Evolutionary conservation across 2,888 invertebrate genomes (phyloP), one percentile per base, ranked within the genome.

Genomic region (Ferrisia virgata): DNA sequence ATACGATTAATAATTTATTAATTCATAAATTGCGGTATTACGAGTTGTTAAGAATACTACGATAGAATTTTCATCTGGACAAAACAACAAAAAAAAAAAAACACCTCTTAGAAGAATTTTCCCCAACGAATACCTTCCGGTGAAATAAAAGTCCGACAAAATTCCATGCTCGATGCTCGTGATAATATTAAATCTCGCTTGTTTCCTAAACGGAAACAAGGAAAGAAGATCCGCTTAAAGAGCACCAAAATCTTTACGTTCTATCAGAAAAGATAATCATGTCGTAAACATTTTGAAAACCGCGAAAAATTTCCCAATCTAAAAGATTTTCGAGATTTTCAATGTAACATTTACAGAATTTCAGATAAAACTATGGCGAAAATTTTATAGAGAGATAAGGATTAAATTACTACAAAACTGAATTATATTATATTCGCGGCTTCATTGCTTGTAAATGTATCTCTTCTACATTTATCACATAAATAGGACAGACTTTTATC

Each of bases 121-220:
- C 15, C 28, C 28, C 8, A 53, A 28, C 28, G 64, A 28, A 28
- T 64, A 64, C 28, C 28, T 64, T 64, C 64, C 64, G 64, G 25
- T 11, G 64, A 28, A 28, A 28, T 28, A 64, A 64, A 64, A 64
- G 28, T 64, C 64, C 28, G 64, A 28, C 64, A 11, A 28, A 64
- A 64, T 64, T 64, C 64, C 28, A 64, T 28, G 64, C 64, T 64
- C 64, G 64, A 64, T 36, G 72, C 72, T 72, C 25, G 72, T 36
- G 72, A 72, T n/a, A 72, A 72, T 72, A 72, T 72, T 72, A 72
- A 72, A 72, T 72, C 33, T 72, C 33, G 36, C 72, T 72, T n/a
- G 72, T 72, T 72, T 72, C 72, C 72, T 28, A 18, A 36, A 18
- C 72, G 72, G 72, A 72, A 72, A 72, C 72, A 33, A 8, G 36